Conservation (phyloP, 2,797 vertebrate species). For the Gymnothorax javanicus region DNA sequence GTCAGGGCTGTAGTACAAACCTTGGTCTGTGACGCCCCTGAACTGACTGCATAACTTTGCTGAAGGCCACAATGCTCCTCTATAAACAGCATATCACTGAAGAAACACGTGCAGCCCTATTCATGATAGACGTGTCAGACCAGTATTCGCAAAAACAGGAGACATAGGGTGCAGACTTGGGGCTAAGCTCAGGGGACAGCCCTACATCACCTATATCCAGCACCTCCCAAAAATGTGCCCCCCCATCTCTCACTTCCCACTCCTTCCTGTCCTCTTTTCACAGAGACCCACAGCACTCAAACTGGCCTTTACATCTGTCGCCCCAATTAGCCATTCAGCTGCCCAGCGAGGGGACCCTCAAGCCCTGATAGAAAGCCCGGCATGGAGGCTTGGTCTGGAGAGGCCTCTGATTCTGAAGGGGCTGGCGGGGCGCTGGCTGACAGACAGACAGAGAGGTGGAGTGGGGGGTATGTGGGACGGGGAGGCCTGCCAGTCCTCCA, state of each 20-base stretch:
- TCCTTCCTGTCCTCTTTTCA: not conserved
- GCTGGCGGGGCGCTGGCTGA: constrained; percentile 58
- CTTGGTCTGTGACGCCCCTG: not conserved
- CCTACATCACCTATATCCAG: constrained; percentile 7
- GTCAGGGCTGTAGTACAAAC: not conserved
- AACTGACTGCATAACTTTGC: not conserved
- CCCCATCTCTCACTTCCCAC: not conserved
- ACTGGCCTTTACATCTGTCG: constrained; percentile 61
- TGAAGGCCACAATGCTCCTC: too few relatives aligned
- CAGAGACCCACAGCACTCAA: constrained; percentile 12
- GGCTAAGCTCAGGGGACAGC: constrained; percentile 3
- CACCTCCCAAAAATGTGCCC: not conserved
- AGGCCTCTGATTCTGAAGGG: constrained; percentile 63
- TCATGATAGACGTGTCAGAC: not conserved
- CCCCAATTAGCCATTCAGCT: constrained; percentile 66
- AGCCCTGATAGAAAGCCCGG: constrained; percentile 64
- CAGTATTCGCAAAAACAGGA: not conserved
- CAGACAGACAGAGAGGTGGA: constrained; percentile 51
- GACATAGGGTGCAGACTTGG: not conserved
- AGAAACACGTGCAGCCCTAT: not conserved
- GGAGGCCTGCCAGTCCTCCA: constrained; percentile 66
- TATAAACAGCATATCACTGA: not conserved
- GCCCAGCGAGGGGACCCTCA: constrained; percentile 56
- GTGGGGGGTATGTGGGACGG: constrained; percentile 37
- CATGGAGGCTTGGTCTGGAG: constrained; percentile 63